Conservation (phyloP, 2,888 invertebrate species). For the Nomada ferruginata region DNA sequence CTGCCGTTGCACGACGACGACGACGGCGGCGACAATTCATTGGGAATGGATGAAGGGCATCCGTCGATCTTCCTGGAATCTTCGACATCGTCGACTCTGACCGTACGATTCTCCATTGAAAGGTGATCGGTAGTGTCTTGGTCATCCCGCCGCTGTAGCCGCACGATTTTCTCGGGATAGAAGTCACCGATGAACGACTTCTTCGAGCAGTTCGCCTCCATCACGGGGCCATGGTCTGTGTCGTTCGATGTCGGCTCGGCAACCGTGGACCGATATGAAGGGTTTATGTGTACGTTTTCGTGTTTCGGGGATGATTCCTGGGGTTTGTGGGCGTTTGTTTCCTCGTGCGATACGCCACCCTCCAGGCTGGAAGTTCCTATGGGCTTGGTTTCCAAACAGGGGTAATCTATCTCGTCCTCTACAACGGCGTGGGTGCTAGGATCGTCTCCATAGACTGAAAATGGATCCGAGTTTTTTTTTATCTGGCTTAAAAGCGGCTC, state of each 20-base stretch:
- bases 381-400: slow-evolving; percentile 82
- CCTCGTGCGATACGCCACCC: slow-evolving; percentile 45
- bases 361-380: slow-evolving; percentile 71
- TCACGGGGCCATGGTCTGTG: neutral
- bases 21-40: neutral
- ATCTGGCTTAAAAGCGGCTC: slow-evolving; percentile 78
- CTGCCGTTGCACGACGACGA: slow-evolving; percentile 20
- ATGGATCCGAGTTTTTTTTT: slow-evolving; percentile 84
- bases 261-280: neutral
- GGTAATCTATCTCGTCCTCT: slow-evolving; percentile 81
- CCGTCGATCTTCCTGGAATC: slow-evolving; percentile 1
- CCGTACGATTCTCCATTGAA: slow-evolving; percentile 8
- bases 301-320: slow-evolving; percentile 5
- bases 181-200: slow-evolving; percentile 73
- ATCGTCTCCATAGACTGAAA: slow-evolving; percentile 80
- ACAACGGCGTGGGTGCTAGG: slow-evolving; percentile 66
- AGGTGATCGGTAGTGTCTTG: neutral
- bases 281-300: slow-evolving; percentile 12
- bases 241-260: neutral
- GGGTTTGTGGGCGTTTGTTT: slow-evolving; percentile 5
- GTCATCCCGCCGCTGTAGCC: slow-evolving; percentile 18
- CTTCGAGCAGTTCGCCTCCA: slow-evolving; percentile 28
- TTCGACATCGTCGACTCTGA: slow-evolving; percentile 1
- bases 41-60: slow-evolving; percentile 15
- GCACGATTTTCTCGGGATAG: slow-evolving; percentile 68